These are phyloP conservation scores for Oscheius myriophilus DNA, from an alignment of 2,888 invertebrate genomes.

Conservation along the genomic window DNA sequence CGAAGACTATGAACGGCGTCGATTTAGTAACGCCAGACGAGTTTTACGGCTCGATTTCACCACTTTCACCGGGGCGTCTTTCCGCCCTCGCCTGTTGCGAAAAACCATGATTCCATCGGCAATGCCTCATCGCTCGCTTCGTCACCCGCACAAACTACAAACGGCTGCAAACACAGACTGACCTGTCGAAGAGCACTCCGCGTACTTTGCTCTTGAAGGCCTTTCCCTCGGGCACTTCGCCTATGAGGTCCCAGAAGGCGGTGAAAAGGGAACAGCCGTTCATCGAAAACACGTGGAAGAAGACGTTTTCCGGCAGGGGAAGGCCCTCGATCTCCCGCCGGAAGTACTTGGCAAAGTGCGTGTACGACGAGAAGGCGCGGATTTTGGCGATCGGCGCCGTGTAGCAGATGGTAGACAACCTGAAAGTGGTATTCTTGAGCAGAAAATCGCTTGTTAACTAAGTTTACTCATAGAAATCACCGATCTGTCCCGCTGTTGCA, in stretches of 20 bases:
- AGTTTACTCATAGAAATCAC: no score
- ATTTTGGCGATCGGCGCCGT: slow-evolving; percentile 65
- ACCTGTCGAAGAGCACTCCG: slow-evolving; percentile 68
- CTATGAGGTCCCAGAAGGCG: slow-evolving; percentile 61
- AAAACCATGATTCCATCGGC: no score
- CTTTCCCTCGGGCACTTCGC: slow-evolving; percentile 38
- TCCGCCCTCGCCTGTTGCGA: no score
- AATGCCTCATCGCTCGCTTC: no score
- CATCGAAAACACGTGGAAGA: slow-evolving; percentile 56
- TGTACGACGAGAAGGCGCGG: slow-evolving; percentile 59
- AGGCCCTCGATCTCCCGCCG: slow-evolving; percentile 21
- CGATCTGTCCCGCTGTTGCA: no score
- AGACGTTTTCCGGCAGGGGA: slow-evolving; percentile 21
- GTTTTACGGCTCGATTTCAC: neutral
- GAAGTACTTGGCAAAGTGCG: slow-evolving; percentile 50
- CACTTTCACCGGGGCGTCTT: neutral
- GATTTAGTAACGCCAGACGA: neutral
- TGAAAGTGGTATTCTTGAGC: slow-evolving; percentile 34
- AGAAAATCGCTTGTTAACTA: no score
- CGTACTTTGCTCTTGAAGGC: slow-evolving; percentile 46
- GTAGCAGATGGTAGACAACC: slow-evolving; percentile 61
- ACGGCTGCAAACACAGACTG: no score
- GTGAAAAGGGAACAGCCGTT: slow-evolving; percentile 63
- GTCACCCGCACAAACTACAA: neutral
- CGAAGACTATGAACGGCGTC: neutral